Evolutionary conservation across 2,113 vertebrate genomes (phyloP).

Genomic region (Myotis davidii): DNA sequence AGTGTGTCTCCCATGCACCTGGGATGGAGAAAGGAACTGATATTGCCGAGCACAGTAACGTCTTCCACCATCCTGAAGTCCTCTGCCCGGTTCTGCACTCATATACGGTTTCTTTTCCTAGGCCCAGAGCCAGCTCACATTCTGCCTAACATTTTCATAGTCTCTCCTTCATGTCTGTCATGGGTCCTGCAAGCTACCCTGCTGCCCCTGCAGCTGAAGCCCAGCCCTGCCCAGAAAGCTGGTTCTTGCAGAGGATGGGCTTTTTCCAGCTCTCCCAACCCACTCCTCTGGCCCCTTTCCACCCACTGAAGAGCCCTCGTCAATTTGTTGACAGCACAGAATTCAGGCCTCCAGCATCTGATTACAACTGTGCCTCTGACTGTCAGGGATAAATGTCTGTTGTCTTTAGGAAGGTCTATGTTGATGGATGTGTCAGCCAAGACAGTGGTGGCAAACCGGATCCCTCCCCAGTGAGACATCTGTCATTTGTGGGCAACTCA

Average conservation of each 20-base stretch:
- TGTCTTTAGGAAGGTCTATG: slow-evolving; percentile 13
- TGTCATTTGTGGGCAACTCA: background rate
- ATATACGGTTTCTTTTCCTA: background rate
- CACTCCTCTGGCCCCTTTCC: background rate
- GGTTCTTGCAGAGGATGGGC: background rate
- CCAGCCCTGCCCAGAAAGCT: background rate
- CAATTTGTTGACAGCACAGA: slow-evolving; percentile 2
- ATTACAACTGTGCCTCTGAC: background rate
- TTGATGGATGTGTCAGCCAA: background rate
- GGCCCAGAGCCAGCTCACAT: background rate
- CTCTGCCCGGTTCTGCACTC: background rate
- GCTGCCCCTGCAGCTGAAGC: background rate
- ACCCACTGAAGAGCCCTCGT: background rate
- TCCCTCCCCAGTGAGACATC: background rate
- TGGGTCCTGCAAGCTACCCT: background rate
- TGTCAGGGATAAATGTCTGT: slow-evolving; percentile 13
- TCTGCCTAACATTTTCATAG: background rate
- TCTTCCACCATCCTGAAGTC: accelerated
- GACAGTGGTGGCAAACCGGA: background rate
- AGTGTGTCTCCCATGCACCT: accelerated
- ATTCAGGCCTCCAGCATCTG: background rate
- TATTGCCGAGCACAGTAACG: accelerated
- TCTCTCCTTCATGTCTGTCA: background rate
- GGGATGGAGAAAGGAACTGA: background rate
- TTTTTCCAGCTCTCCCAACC: background rate